phyloP scores from a whole-genome alignment of 2,113 vertebrate species.

The Crotalus horridus region DNA sequence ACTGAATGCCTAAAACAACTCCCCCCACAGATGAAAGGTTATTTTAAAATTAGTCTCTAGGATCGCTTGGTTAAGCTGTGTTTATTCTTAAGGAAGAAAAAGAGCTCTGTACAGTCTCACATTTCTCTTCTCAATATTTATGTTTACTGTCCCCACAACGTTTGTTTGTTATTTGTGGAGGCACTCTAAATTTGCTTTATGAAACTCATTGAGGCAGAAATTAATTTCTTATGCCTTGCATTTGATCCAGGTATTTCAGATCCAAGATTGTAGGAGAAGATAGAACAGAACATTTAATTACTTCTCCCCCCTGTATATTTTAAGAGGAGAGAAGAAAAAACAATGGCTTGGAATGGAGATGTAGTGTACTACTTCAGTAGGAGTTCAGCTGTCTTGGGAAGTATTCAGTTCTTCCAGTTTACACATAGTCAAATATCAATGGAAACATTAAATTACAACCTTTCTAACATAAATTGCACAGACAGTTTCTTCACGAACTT shows the following conservation, averaged over 20 bases:
- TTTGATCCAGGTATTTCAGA: constrained; percentile 16
- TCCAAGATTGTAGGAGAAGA: not conserved
- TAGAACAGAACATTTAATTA: not conserved
- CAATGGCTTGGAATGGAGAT: too few relatives aligned
- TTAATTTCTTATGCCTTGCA: constrained; percentile 2
- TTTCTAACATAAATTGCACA: not conserved
- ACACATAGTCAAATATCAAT: not conserved
- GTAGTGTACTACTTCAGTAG: not conserved
- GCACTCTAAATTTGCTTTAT: constrained; percentile 35
- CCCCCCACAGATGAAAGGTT: rapidly evolving
- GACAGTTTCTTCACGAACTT: not conserved
- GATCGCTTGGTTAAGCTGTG: not conserved
- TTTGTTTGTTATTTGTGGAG: not conserved
- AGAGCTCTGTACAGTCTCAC: not conserved
- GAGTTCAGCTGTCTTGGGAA: not conserved
- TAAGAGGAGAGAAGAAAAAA: not conserved
- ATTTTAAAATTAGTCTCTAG: not conserved
- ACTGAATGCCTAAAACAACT: not conserved
- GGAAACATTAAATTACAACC: not conserved
- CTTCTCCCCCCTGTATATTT: not conserved
- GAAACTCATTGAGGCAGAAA: constrained; percentile 12
- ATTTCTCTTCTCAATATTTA: not conserved
- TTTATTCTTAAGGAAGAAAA: not conserved
- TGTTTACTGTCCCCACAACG: not conserved
- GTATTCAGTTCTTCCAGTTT: not conserved